A percentile compares a stretch with the other conserved stretches of the same genome.
These are phyloP conservation scores for Drosophila obscura DNA, from an alignment of 1,140 invertebrate species.

Conservation along the genomic window DNA sequence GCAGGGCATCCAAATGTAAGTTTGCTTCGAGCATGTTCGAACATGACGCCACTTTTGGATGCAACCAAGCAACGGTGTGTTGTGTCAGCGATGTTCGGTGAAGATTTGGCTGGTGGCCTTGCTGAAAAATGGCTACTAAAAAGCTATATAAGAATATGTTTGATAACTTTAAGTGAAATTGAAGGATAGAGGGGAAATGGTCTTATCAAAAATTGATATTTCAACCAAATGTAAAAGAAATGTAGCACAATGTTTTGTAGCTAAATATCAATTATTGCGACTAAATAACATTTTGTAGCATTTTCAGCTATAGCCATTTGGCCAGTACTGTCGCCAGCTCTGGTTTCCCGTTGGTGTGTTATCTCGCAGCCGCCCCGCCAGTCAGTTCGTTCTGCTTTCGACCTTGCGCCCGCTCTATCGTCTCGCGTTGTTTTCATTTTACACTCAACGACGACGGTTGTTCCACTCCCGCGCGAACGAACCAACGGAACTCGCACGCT, in stretches of 20 bases:
- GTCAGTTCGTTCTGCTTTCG: slow-evolving; percentile 14
- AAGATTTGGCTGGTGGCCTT: not conserved
- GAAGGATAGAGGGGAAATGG: no score
- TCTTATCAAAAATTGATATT: no score
- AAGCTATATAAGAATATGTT: no score
- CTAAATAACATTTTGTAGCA: not conserved
- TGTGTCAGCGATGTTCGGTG: slow-evolving; percentile 2
- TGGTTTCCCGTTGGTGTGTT: slow-evolving; percentile 23
- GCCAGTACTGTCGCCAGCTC: slow-evolving; percentile 1
- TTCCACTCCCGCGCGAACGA: slow-evolving; percentile 4
- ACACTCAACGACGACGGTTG: slow-evolving; percentile 67
- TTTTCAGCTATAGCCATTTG: slow-evolving; percentile 22
- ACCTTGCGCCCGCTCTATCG: slow-evolving; percentile 50
- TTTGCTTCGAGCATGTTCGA: slow-evolving; percentile 12
- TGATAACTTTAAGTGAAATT: no score
- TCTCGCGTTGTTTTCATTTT: slow-evolving; percentile 49
- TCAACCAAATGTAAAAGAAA: no score
- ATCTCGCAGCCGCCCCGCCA: slow-evolving; percentile 42
- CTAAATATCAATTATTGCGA: not conserved
- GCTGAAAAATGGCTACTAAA: no score
- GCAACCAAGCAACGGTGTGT: no score
- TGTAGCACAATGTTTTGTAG: no score
- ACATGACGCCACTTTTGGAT: no score
- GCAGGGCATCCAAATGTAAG: not conserved
- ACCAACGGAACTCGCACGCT: not conserved